These are phyloP conservation scores for Ammodytes dubius DNA, from an alignment of 2,113 vertebrate species.

Conservation along the genomic window DNA sequence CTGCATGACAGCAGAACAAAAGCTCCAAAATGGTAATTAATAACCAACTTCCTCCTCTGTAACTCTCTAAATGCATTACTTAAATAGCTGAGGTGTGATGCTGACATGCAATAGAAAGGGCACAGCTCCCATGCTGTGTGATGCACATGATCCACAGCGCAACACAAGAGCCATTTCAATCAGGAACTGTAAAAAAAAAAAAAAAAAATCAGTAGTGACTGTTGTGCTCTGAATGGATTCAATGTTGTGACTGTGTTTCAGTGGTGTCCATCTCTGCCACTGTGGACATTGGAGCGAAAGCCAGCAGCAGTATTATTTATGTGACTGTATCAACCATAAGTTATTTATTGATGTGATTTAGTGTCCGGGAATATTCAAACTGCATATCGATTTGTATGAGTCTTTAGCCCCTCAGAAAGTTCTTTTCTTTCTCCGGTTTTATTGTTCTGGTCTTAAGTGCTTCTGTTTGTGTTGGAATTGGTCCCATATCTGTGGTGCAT, in stretches of 20 bases:
- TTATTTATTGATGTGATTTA: conserved; percentile 9
- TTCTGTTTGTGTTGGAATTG: conserved; percentile 21
- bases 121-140: background rate
- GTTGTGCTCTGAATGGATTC: conserved; percentile 7
- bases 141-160: background rate
- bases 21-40: conserved; percentile 1
- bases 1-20: background rate
- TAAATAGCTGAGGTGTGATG: background rate
- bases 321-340: background rate
- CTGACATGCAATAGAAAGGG: background rate
- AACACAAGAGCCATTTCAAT: conserved; percentile 7
- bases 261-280: conserved; percentile 3
- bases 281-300: conserved; percentile 8
- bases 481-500: conserved; percentile 19
- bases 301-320: conserved; percentile 39
- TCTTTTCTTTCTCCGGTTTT: background rate
- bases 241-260: background rate
- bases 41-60: background rate
- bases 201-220: background rate
- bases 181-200: conserved; percentile 18
- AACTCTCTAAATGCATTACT: background rate
- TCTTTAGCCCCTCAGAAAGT: background rate
- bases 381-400: background rate
- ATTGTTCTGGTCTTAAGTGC: background rate
- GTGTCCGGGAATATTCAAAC: background rate